These are phyloP conservation scores for Dissostichus mawsoni DNA, from an alignment of 2,113 vertebrate genomes.

Conservation along the genomic window DNA sequence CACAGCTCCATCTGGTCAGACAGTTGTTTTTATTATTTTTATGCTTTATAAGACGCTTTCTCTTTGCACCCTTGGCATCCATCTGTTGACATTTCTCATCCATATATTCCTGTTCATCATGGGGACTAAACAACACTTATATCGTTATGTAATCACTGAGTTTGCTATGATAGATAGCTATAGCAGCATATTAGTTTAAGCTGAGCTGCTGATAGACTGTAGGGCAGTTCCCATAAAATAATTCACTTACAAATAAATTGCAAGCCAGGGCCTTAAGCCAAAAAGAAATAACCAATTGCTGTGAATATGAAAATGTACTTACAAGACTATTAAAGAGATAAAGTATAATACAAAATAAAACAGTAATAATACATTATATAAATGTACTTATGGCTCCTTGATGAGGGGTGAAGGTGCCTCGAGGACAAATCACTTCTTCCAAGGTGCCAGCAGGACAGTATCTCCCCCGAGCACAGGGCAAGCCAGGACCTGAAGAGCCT, in stretches of 20 bases:
- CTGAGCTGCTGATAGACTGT: conserved; percentile 8
- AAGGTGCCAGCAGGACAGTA: conserved; percentile 86
- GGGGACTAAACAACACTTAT: conserved; percentile 16
- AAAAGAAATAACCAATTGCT: background rate
- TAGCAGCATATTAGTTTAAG: background rate
- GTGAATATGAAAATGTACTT: background rate
- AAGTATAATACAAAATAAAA: background rate
- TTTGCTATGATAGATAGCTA: conserved; percentile 12
- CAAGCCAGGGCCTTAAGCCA: background rate
- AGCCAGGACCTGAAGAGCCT: conserved; percentile 84
- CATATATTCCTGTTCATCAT: conserved; percentile 1
- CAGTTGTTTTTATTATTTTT: conserved; percentile 25
- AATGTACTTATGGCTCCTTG: conserved; percentile 84
- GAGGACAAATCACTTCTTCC: conserved; percentile 83
- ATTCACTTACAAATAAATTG: background rate
- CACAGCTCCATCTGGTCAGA: conserved; percentile 8
- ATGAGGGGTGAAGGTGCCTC: conserved; percentile 86
- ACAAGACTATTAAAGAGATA: background rate
- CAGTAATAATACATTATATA: background rate
- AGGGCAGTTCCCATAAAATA: background rate
- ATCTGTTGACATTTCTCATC: conserved; percentile 45
- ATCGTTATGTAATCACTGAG: conserved; percentile 27
- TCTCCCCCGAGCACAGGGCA: conserved; percentile 85
- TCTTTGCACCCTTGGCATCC: conserved; percentile 35
- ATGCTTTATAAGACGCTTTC: conserved; percentile 12